Conservation (phyloP, 2,797 vertebrate species). For the Notoglanidium macrostoma region DNA sequence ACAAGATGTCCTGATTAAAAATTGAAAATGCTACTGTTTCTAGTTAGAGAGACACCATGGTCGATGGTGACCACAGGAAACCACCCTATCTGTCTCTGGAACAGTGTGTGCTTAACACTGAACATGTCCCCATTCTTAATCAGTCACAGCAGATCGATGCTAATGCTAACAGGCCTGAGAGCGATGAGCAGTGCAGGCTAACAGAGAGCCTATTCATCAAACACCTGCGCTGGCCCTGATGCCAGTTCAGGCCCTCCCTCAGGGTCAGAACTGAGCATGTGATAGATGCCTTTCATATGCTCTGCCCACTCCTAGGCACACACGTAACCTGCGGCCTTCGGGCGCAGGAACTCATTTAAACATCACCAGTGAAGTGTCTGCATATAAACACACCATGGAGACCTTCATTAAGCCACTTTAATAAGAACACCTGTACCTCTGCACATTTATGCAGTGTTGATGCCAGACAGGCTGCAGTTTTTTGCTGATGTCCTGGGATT, state of each 20-base stretch:
- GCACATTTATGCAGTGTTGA: not conserved
- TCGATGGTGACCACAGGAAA: constrained; percentile 47
- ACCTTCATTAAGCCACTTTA: constrained; percentile 18
- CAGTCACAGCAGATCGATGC: constrained; percentile 55
- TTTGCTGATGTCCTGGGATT: not conserved
- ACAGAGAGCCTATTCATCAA: constrained; percentile 61
- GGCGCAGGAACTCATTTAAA: constrained; percentile 34
- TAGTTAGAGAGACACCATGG: not conserved
- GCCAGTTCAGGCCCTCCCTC: constrained; percentile 51
- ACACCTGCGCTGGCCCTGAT: constrained; percentile 55
- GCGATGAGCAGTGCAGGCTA: constrained; percentile 50
- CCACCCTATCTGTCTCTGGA: constrained; percentile 51
- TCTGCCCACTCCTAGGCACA: constrained; percentile 47
- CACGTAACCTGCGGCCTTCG: constrained; percentile 33
- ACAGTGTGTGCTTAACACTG: constrained; percentile 36
- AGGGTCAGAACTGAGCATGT: constrained; percentile 38
- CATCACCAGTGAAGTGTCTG: constrained; percentile 7
- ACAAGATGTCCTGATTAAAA: not conserved
- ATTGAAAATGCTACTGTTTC: not conserved
- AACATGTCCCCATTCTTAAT: constrained; percentile 49
- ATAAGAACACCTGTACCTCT: not conserved
- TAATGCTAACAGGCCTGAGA: constrained; percentile 56
- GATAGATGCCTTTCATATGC: constrained; percentile 58
- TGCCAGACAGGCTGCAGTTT: not conserved
- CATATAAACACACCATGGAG: constrained; percentile 23